phyloP scores from a whole-genome alignment of 2,113 vertebrate genomes.

The Clarias macrocephalus region DNA sequence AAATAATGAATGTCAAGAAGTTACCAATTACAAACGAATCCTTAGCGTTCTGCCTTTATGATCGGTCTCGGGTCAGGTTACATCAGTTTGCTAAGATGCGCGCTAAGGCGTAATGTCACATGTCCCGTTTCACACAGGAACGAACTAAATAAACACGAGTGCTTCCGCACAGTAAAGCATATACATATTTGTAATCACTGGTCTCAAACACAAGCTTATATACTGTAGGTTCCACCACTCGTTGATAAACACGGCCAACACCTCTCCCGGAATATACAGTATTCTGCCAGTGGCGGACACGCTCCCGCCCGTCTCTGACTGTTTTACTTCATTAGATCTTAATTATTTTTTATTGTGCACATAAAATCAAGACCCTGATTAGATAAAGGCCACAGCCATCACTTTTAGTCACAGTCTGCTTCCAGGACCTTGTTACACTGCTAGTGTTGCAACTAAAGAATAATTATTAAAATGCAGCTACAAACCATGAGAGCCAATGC shows the following conservation, averaged over 20 bases:
- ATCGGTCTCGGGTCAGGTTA: neutral
- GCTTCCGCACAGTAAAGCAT: neutral
- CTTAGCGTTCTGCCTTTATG: neutral
- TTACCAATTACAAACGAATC: too few relatives aligned
- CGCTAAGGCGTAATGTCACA: neutral
- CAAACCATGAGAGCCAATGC: neutral
- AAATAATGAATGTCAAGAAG: neutral
- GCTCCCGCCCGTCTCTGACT: neutral
- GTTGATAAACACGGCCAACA: neutral
- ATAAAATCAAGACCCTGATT: neutral
- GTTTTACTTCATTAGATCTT: neutral
- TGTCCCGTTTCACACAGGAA: neutral
- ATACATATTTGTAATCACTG: neutral
- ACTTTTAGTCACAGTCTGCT: neutral
- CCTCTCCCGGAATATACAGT: neutral
- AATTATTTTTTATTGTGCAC: conserved; percentile 3
- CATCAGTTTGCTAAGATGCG: neutral
- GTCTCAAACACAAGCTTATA: neutral
- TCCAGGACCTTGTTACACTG: neutral
- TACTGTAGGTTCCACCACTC: neutral
- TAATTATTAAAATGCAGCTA: neutral
- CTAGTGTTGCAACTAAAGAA: neutral
- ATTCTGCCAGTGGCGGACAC: neutral
- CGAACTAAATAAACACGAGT: neutral
- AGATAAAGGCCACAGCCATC: neutral